phyloP scores from a whole-genome alignment of 2,113 vertebrate species.

The Rhineura floridana region DNA sequence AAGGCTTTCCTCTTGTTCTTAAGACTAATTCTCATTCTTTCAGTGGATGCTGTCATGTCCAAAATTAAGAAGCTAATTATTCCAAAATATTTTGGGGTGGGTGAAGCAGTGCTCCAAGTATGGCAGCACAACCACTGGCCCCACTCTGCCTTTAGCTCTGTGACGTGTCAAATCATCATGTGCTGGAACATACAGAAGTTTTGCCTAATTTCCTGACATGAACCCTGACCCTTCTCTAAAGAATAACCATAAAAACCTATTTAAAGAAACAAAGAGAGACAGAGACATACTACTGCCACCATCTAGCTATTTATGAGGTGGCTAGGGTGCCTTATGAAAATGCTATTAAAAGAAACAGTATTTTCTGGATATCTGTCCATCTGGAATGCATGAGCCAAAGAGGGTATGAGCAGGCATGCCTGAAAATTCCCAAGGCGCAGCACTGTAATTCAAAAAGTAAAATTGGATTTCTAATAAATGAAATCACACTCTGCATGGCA shows the following conservation, averaged over 20 bases:
- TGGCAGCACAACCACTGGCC: background rate
- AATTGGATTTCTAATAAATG: background rate
- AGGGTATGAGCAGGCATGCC: background rate
- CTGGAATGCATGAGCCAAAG: background rate
- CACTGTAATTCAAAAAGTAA: background rate
- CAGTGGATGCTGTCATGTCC: background rate
- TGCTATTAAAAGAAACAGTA: background rate
- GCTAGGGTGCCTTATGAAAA: background rate
- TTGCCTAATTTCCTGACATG: background rate
- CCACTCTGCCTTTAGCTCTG: background rate
- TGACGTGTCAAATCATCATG: background rate
- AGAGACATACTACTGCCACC: background rate
- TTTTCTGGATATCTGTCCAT: background rate
- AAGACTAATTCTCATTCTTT: background rate
- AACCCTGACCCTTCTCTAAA: background rate
- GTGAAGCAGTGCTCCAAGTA: no score
- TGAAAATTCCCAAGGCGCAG: background rate
- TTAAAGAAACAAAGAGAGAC: background rate
- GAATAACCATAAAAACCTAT: background rate
- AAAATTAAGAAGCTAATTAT: background rate
- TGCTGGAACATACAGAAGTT: background rate
- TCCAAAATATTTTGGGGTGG: no score
- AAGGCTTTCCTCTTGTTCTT: background rate
- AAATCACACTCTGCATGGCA: background rate
- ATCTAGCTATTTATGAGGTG: background rate